A percentile compares a stretch with the other conserved stretches of the same genome.
Conservation (phyloP, 2,888 invertebrate genomes). For the Pammene fasciana region DNA sequence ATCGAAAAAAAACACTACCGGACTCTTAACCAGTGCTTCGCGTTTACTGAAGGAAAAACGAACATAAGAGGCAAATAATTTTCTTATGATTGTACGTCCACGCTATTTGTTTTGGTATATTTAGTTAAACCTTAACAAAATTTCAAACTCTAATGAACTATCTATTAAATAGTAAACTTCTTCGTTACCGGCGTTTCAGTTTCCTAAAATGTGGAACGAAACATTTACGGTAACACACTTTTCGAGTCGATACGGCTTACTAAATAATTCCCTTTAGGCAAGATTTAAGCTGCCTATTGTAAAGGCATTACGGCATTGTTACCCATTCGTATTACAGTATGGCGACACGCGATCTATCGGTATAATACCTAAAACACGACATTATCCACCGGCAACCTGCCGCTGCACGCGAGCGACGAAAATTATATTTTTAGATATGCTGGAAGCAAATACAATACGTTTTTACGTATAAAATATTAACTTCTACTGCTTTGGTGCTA, state of each 20-base stretch:
- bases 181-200: not conserved
- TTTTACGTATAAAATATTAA: conserved; percentile 25
- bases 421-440: conserved; percentile 29
- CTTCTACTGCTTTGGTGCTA: conserved; percentile 16
- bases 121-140: no score
- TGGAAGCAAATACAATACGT: conserved; percentile 36
- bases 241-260: conserved; percentile 47
- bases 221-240: conserved; percentile 34
- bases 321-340: conserved; percentile 74
- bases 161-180: not conserved
- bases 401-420: conserved; percentile 35
- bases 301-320: conserved; percentile 74
- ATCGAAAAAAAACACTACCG: no score
- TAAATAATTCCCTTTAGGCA: conserved; percentile 68
- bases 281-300: conserved; percentile 69
- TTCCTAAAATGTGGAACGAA: conserved; percentile 20
- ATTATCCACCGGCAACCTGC: conserved; percentile 31
- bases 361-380: conserved; percentile 57
- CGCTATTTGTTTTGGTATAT: no score
- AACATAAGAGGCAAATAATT: conserved; percentile 53
- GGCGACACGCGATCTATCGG: conserved; percentile 75
- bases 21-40: conserved; percentile 64
- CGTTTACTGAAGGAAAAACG: conserved; percentile 62
- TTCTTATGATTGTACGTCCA: no score
- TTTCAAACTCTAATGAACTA: no score